Evolutionary conservation across 2,113 vertebrate species (phyloP).

Genomic region (Rallus limicola): DNA sequence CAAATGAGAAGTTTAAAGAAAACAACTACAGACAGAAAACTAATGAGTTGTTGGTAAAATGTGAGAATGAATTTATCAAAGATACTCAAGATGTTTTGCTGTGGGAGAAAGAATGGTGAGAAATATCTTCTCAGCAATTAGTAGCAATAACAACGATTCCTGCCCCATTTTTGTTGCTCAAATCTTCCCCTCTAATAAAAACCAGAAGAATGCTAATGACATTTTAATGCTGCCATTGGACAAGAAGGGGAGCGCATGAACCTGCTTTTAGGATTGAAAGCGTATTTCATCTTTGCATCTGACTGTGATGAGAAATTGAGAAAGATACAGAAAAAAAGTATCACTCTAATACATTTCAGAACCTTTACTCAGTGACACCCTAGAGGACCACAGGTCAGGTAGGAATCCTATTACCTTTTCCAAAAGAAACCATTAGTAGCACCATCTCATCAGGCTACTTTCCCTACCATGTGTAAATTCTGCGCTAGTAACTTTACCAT

Average conservation of each 20-base stretch:
- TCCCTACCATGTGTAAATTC: not conserved
- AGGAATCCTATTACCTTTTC: not conserved
- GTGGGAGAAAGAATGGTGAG: not conserved
- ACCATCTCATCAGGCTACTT: not conserved
- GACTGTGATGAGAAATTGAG: not conserved
- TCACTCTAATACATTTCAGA: not conserved
- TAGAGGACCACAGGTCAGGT: not conserved
- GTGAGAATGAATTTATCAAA: not conserved
- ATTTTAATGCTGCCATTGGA: not conserved
- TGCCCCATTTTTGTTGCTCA: not conserved
- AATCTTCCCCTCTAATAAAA: not conserved
- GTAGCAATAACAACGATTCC: not conserved
- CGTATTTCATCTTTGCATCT: not conserved
- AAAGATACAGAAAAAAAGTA: not conserved
- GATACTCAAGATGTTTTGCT: fast-evolving
- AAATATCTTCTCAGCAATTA: not conserved
- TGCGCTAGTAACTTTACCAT: not conserved
- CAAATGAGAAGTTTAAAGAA: not conserved
- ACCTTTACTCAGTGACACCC: not conserved
- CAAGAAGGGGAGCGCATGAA: not conserved
- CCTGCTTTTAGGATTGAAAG: slow-evolving; percentile 1
- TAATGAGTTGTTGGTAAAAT: not conserved
- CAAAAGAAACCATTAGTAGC: not conserved
- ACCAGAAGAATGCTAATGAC: not conserved
- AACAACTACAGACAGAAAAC: not conserved